Evolutionary conservation across 2,113 vertebrate genomes (phyloP), one percentile per base, ranked within the genome.

Genomic region (Nansenia antarctica): DNA sequence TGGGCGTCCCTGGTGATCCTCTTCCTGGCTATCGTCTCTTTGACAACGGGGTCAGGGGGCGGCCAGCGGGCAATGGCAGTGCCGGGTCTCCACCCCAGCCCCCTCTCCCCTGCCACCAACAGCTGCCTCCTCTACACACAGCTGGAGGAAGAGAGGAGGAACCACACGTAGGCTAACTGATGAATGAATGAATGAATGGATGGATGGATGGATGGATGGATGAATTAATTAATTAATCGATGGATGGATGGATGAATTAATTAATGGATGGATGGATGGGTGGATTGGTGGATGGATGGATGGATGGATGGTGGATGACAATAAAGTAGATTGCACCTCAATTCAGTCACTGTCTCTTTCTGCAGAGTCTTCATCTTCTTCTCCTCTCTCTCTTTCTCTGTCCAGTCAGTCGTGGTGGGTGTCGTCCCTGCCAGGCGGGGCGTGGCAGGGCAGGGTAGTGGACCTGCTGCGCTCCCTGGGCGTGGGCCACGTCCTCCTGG

Each of bases 1-100:
- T 99, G 98, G 98, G 94, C 96, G 0, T 94, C 95, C 26, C 85
- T 99, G 22, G 63, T 96, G 32, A 91, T 98, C 80, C 92, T 98
- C 12, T 98, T 99, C 89, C 87, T 99, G 37, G 92, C 96, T 75
- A 98, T 98, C 3, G 93, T 95, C 80, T 93, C 95, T 49, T 87
- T 99, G 68, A 96, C 94, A 9, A 83, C 83, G 3, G 92, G 92
- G 61, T 94, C 94, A 3, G 94, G 92, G 73, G 80, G 75, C 26
- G 87, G 85, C 65, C 93, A 95, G 26, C 89, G 90, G 27, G 81
- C 89, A 32, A 77, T 92, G 3, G 76, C 90, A 1, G 82, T 87
- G n/a, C 92, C 93, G 0, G 89, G 89, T 26, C 87, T 95, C 70
- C 96, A 95, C 86, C 88, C 93, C 0, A 87, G 62, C 47, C 85